Evolutionary conservation across 2,888 invertebrate genomes (phyloP).

Genomic region (Boloria euphrosyne): DNA sequence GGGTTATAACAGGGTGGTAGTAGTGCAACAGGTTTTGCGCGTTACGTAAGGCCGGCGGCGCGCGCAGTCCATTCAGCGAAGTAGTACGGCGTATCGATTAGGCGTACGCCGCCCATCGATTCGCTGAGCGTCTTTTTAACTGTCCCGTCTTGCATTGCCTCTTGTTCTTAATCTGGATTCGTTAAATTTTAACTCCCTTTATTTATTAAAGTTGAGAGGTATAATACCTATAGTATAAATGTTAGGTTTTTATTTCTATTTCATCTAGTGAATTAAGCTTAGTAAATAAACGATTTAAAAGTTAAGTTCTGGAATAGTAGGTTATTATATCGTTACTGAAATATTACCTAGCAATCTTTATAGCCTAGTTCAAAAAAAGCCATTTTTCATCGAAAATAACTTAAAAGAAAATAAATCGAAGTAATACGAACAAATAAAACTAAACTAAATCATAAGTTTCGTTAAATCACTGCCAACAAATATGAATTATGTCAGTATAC

Average conservation of each 20-base stretch:
- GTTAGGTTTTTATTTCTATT: not conserved
- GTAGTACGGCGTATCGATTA: slow-evolving; percentile 76
- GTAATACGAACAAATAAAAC: slow-evolving; percentile 6
- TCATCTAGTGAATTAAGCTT: not conserved
- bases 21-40: slow-evolving; percentile 79
- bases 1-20: slow-evolving; percentile 73
- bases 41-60: slow-evolving; percentile 74
- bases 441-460: slow-evolving; percentile 4
- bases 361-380: too few relatives aligned
- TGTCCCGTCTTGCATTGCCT: slow-evolving; percentile 58
- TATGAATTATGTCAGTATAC: slow-evolving; percentile 22
- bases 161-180: slow-evolving; percentile 43
- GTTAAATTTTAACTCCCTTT: slow-evolving; percentile 17
- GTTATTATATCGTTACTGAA: too few relatives aligned
- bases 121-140: slow-evolving; percentile 65
- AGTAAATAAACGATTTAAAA: not conserved
- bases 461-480: slow-evolving; percentile 6
- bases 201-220: too few relatives aligned
- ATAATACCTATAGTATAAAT: too few relatives aligned
- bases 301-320: too few relatives aligned
- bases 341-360: too few relatives aligned
- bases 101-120: slow-evolving; percentile 71
- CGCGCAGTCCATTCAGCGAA: slow-evolving; percentile 75
- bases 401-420: not conserved
- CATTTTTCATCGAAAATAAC: too few relatives aligned